These are phyloP conservation scores for Calyptomena viridis DNA, from an alignment of 2,113 vertebrate species.

Conservation along the genomic window DNA sequence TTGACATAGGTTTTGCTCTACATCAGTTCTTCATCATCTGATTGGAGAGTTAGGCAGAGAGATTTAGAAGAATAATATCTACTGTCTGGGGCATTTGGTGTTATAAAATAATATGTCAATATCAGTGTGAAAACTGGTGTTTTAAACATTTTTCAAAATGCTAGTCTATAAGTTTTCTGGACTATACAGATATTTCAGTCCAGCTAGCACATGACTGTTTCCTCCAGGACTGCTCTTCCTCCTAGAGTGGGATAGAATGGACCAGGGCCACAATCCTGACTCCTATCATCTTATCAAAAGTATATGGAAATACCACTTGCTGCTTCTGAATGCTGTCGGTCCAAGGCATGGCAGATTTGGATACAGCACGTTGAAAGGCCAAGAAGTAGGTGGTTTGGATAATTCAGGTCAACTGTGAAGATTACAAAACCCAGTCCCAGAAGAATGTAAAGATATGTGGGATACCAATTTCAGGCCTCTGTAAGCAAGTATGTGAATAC, in stretches of 20 bases:
- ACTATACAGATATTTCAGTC: neutral
- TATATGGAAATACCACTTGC: neutral
- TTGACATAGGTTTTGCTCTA: neutral
- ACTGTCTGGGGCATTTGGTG: neutral
- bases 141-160: neutral
- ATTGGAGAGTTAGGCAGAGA: neutral
- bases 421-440: neutral
- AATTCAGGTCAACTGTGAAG: neutral
- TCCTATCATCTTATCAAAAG: neutral
- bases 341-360: neutral
- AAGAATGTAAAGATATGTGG: neutral
- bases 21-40: neutral
- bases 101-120: accelerated
- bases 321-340: neutral
- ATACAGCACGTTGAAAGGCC: neutral
- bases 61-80: neutral
- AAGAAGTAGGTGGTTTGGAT: neutral
- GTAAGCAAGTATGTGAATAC: neutral
- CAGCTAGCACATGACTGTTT: neutral
- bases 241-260: neutral
- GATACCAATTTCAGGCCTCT: neutral
- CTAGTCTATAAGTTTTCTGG: neutral
- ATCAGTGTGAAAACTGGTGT: neutral
- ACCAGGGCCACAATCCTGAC: neutral
- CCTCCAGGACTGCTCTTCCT: neutral